Percentiles rank a stretch among this genome's conserved stretches.
Evolutionary conservation across 2,797 vertebrate genomes (phyloP).

Genomic region (Neosilurus mollespiculum): DNA sequence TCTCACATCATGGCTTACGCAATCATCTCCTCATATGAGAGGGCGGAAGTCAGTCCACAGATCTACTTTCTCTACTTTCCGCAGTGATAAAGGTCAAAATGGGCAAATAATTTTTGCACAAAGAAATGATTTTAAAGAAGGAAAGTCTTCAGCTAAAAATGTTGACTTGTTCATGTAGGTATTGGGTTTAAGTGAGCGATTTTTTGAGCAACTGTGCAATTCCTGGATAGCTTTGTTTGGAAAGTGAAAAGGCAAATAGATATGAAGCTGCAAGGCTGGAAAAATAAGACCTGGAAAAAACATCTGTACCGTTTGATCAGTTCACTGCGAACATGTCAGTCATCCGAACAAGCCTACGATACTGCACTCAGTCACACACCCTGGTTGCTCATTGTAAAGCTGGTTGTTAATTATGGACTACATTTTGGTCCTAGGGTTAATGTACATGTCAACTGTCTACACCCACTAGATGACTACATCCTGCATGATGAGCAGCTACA

Average conservation of each 20-base stretch:
- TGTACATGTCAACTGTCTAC: slow-evolving; percentile 3
- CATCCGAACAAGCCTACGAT: too few relatives aligned
- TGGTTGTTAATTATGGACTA: slow-evolving; percentile 4
- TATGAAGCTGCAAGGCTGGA: not conserved
- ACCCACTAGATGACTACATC: slow-evolving; percentile 12
- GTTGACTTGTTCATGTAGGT: slow-evolving; percentile 6
- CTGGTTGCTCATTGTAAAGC: slow-evolving; percentile 3
- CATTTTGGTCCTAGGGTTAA: slow-evolving; percentile 22
- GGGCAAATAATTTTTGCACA: slow-evolving; percentile 59
- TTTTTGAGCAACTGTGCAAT: not conserved
- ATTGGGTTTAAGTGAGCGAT: not conserved
- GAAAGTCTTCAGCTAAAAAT: not conserved
- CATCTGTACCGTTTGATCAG: not conserved
- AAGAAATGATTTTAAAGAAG: slow-evolving; percentile 41
- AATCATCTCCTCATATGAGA: slow-evolving; percentile 57
- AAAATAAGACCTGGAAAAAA: not conserved
- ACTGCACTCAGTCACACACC: not conserved
- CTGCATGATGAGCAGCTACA: slow-evolving; percentile 1
- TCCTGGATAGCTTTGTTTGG: slow-evolving; percentile 1
- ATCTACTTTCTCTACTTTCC: slow-evolving; percentile 48
- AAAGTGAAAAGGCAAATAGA: not conserved
- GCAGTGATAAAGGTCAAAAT: slow-evolving; percentile 61
- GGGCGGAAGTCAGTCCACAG: slow-evolving; percentile 60
- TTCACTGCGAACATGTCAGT: not conserved
- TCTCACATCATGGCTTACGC: slow-evolving; percentile 61